These are phyloP conservation scores for Drosophila equinoxialis DNA, from an alignment of 1,140 invertebrate genomes.

Conservation along the genomic window DNA sequence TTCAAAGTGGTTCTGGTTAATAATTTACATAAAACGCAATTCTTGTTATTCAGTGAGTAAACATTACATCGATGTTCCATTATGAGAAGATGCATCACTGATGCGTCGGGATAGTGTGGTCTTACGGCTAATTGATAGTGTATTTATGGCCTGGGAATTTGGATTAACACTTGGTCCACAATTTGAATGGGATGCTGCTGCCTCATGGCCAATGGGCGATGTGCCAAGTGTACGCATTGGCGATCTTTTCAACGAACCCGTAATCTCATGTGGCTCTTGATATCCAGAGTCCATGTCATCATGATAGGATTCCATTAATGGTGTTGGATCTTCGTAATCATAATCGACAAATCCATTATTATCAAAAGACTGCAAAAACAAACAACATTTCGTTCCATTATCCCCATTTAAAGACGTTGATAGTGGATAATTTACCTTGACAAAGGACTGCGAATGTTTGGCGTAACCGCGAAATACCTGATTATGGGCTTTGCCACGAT, in stretches of 20 bases:
- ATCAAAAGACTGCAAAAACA: slow-evolving; percentile 85
- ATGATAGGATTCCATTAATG: slow-evolving; percentile 89
- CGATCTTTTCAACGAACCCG: slow-evolving; percentile 84
- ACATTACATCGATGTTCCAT: slow-evolving; percentile 73
- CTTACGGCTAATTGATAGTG: slow-evolving; percentile 83
- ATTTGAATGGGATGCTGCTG: slow-evolving; percentile 89
- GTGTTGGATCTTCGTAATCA: slow-evolving; percentile 88
- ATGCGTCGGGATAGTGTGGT: slow-evolving; percentile 85
- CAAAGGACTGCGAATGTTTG: slow-evolving; percentile 68
- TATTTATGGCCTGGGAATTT: slow-evolving; percentile 63
- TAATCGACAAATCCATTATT: slow-evolving; percentile 90
- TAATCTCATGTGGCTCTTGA: slow-evolving; percentile 83
- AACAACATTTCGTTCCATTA: no score
- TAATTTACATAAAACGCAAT: slow-evolving; percentile 58
- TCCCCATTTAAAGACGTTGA: no score
- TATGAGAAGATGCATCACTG: slow-evolving; percentile 86
- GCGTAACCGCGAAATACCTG: slow-evolving; percentile 70
- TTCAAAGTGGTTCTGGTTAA: slow-evolving; percentile 10
- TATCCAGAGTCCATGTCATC: slow-evolving; percentile 85
- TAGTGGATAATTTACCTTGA: slow-evolving; percentile 43
- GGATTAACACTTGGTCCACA: slow-evolving; percentile 26
- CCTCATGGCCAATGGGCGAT: slow-evolving; percentile 90
- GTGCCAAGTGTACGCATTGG: slow-evolving; percentile 86
- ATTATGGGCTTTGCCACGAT: slow-evolving; percentile 72
- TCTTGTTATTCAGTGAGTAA: slow-evolving; percentile 20